Percentiles rank a stretch among this genome's conserved stretches.
phyloP scores from a whole-genome alignment of 2,113 vertebrate genomes.

The Eira barbara region DNA sequence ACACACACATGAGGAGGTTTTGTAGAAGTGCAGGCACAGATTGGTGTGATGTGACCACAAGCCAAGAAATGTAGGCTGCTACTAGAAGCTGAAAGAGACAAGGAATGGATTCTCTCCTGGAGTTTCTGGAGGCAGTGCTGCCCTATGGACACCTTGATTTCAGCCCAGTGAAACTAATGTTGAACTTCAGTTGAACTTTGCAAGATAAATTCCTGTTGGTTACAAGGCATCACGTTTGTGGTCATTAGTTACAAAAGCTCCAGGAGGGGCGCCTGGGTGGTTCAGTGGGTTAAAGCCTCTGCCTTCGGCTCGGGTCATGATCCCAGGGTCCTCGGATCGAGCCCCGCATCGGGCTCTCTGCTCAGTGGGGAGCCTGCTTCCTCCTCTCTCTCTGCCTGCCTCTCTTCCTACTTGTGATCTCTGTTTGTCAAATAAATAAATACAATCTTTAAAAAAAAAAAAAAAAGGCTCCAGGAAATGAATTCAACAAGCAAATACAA shows the following conservation, averaged over 20 bases:
- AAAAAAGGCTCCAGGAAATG: not conserved
- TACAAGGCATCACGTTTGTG: not conserved
- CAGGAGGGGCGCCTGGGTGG: too few relatives aligned
- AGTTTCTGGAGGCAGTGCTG: not conserved
- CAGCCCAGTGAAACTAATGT: not conserved
- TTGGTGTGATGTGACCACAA: not conserved
- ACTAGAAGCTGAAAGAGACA: not conserved
- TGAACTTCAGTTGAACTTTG: not conserved
- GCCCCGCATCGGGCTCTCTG: too few relatives aligned
- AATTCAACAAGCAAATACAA: not conserved
- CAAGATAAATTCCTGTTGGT: not conserved
- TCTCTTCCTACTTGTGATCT: too few relatives aligned
- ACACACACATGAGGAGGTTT: not conserved
- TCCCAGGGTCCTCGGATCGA: too few relatives aligned
- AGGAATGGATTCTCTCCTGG: not conserved
- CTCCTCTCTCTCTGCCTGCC: too few relatives aligned
- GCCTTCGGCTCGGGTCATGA: too few relatives aligned
- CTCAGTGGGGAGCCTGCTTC: too few relatives aligned
- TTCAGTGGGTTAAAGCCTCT: too few relatives aligned
- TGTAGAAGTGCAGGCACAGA: not conserved
- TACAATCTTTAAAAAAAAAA: too few relatives aligned
- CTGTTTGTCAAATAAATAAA: too few relatives aligned
- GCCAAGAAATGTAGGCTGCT: not conserved
- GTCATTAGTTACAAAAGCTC: not conserved
- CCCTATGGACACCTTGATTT: not conserved